Base-by-base conservation (phyloP, 1,140 invertebrate genomes). In the Planococcus citri region DNA sequence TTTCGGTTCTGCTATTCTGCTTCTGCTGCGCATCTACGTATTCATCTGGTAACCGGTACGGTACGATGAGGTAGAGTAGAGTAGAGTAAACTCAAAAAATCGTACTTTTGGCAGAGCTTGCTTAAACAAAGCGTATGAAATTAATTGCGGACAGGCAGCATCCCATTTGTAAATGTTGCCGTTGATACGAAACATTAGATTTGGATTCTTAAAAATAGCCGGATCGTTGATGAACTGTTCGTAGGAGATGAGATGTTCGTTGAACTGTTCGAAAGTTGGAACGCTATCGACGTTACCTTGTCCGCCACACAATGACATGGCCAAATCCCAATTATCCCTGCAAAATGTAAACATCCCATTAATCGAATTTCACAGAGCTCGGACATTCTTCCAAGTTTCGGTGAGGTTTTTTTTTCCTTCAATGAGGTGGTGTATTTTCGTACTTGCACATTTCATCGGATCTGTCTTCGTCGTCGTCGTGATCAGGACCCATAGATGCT, bases 101-200 rank as follows among this genome's bases (percentile, higher is more conserved):
- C n/a, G n/a, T 68, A 71, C 70, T 61, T 71, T 68, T 57, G 68
- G 68, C 68, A 71, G 68, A 27, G 38, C 22, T 70, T 70, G 73
- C n/a, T 69, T 71, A 68, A 71, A 73, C 68, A 69, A 58, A 69
- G 69, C 68, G 41, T 71, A 38, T n/a, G 89, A 91, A 75, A 96
- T 84, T 71, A 98, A 83, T 74, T 95, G 87, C 14, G 94, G 91
- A 71, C 87, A 88, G 71, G 94, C 94, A 57, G 87, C 86, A 69
- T 86, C 79, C 93, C 94, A 97, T 75, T 88, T 92, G 80, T 93
- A 91, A 79, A 86, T 91, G 80, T 94, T 92, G 71, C 88, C 87
- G 75, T 88, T 88, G 37, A 97, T 85, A 76, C 91, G 87, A 71
- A 96, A 87, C 21, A 97, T 88, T 69, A 98, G 82, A 76, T 91